Percentiles rank a stretch among this genome's conserved stretches.
These are phyloP conservation scores for Brachyalestes nurse DNA, from an alignment of 2,797 vertebrate genomes.

Conservation along the genomic window DNA sequence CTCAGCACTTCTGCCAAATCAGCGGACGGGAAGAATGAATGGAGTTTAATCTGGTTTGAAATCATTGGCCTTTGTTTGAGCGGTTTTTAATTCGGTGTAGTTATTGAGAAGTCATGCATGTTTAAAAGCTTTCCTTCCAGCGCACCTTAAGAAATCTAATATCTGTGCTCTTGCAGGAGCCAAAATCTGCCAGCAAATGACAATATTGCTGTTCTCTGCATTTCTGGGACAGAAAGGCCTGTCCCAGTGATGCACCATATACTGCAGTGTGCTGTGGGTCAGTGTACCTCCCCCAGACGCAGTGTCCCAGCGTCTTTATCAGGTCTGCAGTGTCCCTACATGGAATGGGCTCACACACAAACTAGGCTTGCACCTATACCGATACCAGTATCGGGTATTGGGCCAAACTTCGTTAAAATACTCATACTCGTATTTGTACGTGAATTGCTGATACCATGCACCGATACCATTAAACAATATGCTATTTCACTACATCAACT, in stretches of 20 bases:
- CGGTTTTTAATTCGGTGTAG: neutral
- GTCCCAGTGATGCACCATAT: neutral
- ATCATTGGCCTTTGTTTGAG: neutral
- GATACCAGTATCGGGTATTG: too few species aligned
- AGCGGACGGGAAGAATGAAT: neutral
- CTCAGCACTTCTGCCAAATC: constrained; percentile 14
- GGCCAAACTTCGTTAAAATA: too few species aligned
- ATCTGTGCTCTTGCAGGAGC: neutral
- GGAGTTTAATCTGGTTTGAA: neutral
- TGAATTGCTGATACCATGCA: too few species aligned
- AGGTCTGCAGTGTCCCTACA: neutral
- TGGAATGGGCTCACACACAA: neutral
- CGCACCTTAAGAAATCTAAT: neutral
- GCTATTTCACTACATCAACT: too few species aligned
- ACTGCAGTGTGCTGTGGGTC: neutral
- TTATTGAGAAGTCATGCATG: neutral
- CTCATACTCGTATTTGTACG: too few species aligned
- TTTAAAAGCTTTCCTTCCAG: constrained; percentile 1
- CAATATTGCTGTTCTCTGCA: constrained; percentile 12
- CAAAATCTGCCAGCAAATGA: neutral
- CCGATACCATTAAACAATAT: too few species aligned
- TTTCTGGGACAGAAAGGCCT: neutral
- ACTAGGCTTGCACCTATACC: too few species aligned
- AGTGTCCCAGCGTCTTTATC: neutral
- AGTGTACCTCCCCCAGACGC: neutral